Base-by-base conservation (phyloP, 2,113 vertebrate species). In the Cynopterus brachyotis region DNA sequence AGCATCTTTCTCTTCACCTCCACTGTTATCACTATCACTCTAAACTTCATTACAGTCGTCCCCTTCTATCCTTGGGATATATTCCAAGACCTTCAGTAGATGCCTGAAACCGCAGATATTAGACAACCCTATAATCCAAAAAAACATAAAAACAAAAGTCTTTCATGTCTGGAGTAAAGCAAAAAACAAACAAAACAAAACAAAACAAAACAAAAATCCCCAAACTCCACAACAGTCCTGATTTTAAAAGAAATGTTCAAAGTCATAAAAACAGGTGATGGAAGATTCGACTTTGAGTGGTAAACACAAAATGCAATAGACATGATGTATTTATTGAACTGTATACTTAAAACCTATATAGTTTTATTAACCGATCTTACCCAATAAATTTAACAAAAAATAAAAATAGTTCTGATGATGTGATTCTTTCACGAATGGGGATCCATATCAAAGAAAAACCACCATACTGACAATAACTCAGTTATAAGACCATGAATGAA, bases 221-320 rank as follows among this genome's bases (percentile, higher is more conserved):
- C 26, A 53, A 95, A 47, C 6, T 22, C 66, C 26, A 53, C 12
- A 82, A 47, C 1, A 62, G 12, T 66, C 19, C 2, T 40, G 37
- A 90, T 30, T 94, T 73, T 82, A 94, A 95, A 92, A 91, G 45
- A 84, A 91, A 70, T 47, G 9, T 79, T 92, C 10, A 96, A 95
- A 97, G 92, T 5, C 13, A 80, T 47, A 22, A 75, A 95, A 75
- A 67, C 50, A 50, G 50, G 50, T 50, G 50, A 50, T 5, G 4
- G 50, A 50, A 50, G 50, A 50, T 50, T 50, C 16, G 50, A 50
- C 15, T 50, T 50, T 50, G 50, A 50, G 50, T 50, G 47, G 47
- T 50, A 50, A 50, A 50, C 47, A 50, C 47, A 50, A 13, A 16
- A 50, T 50, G 50, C 50, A 50, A 50, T 50, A 50, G 15, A 50